Conservation (phyloP, 2,797 vertebrate genomes). For the Falco columbarius region DNA sequence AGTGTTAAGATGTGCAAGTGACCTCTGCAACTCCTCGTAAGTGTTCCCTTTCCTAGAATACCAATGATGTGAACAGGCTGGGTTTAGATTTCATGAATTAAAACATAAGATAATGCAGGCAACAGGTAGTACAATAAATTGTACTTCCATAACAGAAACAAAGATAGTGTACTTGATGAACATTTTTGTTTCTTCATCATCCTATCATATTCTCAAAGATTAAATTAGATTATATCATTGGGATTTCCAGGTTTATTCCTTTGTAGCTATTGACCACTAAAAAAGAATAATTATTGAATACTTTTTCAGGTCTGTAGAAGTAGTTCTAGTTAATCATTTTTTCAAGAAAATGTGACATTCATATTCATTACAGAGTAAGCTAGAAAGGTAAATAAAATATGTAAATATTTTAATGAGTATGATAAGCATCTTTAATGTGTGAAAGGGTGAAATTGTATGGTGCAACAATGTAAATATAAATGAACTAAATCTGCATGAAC, state of each 20-base stretch:
- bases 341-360: background rate
- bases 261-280: background rate
- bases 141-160: background rate
- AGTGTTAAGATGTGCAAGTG: background rate
- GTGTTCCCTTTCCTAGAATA: background rate
- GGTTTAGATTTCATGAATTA: background rate
- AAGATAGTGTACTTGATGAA: background rate
- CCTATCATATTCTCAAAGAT: background rate
- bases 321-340: background rate
- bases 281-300: background rate
- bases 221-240: background rate
- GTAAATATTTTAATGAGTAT: background rate
- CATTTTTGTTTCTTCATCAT: background rate
- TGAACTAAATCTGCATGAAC: background rate
- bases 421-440: background rate
- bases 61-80: background rate
- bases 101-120: background rate
- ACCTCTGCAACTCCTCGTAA: background rate
- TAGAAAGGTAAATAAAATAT: background rate
- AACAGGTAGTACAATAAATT: background rate
- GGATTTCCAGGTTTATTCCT: background rate
- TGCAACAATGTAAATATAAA: background rate
- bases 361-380: background rate
- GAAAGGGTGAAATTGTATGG: background rate
- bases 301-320: background rate